Percentiles rank a stretch among this genome's conserved stretches.
Evolutionary conservation across 2,113 vertebrate species (phyloP).

Genomic region (Talpa occidentalis): DNA sequence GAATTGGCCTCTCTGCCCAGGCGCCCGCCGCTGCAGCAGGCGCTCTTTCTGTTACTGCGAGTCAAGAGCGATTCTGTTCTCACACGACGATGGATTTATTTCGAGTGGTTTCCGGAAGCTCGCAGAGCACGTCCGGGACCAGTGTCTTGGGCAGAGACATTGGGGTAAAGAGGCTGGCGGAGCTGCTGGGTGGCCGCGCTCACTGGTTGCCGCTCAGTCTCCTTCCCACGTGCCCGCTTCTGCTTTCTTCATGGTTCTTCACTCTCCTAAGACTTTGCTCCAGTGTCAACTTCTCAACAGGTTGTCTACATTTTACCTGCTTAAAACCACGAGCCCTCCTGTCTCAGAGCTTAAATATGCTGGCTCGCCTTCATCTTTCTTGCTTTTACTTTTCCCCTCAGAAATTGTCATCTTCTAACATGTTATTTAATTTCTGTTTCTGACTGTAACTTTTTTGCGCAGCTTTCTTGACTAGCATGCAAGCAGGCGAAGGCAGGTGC

Average conservation of each 20-base stretch:
- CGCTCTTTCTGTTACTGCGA: not conserved
- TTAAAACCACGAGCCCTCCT: not conserved
- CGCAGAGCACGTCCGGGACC: not conserved
- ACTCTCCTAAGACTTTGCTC: not conserved
- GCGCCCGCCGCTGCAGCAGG: no score
- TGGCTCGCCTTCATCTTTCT: not conserved
- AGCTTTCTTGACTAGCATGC: not conserved
- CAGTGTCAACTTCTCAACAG: not conserved
- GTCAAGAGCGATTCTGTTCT: not conserved
- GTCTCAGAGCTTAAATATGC: not conserved
- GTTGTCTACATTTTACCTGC: fast-evolving
- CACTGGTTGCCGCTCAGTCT: no score
- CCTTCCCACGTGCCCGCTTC: no score
- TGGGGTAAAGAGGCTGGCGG: not conserved
- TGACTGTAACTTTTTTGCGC: not conserved
- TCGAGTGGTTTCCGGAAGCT: not conserved
- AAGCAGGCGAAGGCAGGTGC: not conserved
- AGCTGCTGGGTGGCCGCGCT: fast-evolving
- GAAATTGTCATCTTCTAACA: not conserved
- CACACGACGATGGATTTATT: not conserved
- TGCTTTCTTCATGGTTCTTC: no score
- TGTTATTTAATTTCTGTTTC: not conserved
- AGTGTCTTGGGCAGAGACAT: not conserved
- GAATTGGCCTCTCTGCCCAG: not conserved
- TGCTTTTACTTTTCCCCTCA: not conserved